Percentiles rank a stretch among this genome's conserved stretches.
Conservation (phyloP, 1,140 invertebrate genomes). For the Amyelois transitella region DNA sequence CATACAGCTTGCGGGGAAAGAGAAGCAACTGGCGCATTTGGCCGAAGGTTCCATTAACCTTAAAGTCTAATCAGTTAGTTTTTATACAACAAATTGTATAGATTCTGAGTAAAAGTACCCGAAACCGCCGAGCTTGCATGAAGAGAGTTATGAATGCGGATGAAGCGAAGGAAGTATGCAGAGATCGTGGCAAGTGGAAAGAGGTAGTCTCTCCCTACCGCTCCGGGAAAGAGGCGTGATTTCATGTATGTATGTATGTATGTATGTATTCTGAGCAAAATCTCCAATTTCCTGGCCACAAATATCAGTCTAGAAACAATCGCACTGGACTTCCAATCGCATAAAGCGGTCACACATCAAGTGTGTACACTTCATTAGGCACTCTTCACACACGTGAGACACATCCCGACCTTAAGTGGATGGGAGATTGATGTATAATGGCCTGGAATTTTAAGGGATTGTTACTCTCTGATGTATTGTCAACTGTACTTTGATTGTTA, state of each 20-base stretch:
- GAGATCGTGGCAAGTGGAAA: too few species aligned
- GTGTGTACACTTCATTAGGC: conserved; percentile 1
- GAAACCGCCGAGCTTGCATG: too few species aligned
- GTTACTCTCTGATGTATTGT: neutral
- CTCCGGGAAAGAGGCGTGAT: too few species aligned
- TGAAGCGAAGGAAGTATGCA: too few species aligned
- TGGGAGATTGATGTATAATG: conserved; percentile 5
- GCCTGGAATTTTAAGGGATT: neutral
- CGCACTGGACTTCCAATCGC: conserved; percentile 1
- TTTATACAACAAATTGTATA: too few species aligned
- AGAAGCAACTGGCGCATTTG: too few species aligned
- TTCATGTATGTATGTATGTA: too few species aligned
- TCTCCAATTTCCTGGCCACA: conserved; percentile 21
- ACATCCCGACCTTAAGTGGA: conserved; percentile 2
- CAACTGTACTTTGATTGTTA: neutral
- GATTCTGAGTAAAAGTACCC: too few species aligned
- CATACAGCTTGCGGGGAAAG: too few species aligned
- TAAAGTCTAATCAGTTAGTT: too few species aligned
- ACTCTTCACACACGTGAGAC: neutral
- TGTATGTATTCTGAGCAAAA: neutral
- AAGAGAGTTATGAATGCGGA: too few species aligned
- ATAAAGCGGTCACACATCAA: conserved; percentile 2
- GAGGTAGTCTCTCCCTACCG: too few species aligned
- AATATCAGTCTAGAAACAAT: conserved; percentile 2
- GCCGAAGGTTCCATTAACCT: neutral